phyloP scores from a whole-genome alignment of 2,888 invertebrate species.

The Tetanocera ferruginea region DNA sequence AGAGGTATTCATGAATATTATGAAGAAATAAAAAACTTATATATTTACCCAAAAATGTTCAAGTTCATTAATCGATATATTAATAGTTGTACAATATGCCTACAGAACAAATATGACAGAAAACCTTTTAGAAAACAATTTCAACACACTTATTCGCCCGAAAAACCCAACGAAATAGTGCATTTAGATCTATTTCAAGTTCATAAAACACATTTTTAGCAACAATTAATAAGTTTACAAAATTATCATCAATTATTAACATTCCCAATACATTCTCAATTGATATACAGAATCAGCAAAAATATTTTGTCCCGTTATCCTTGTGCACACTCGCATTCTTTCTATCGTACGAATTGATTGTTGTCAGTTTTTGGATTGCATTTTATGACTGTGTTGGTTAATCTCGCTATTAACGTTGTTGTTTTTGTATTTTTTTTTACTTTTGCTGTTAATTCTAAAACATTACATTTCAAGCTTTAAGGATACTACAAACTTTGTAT shows the following conservation, averaged over 20 bases:
- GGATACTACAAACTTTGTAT: too few species aligned
- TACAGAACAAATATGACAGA: constrained; percentile 42
- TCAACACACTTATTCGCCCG: constrained; percentile 28
- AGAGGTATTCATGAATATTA: constrained; percentile 43
- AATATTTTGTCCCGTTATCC: too few species aligned
- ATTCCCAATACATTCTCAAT: constrained; percentile 44
- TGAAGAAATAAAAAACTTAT: constrained; percentile 38
- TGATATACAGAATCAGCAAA: too few species aligned
- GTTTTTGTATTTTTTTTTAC: too few species aligned
- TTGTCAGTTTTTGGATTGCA: too few species aligned
- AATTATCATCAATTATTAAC: constrained; percentile 42
- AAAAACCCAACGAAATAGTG: constrained; percentile 41
- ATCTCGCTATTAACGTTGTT: too few species aligned
- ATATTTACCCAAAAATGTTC: constrained; percentile 40
- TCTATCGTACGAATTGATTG: too few species aligned
- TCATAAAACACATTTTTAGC: constrained; percentile 39
- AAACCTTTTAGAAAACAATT: constrained; percentile 41
- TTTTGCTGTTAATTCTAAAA: too few species aligned
- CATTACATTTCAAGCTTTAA: too few species aligned
- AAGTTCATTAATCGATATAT: constrained; percentile 38
- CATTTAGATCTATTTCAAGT: constrained; percentile 44
- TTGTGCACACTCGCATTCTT: too few species aligned
- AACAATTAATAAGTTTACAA: constrained; percentile 43
- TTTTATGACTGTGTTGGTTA: too few species aligned
- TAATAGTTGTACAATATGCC: constrained; percentile 26